A percentile compares a stretch with the other conserved stretches of the same genome.
These are phyloP conservation scores for Dendrophyllia cribrosa DNA, from an alignment of 64 coral and sea anemone species.

Conservation along the genomic window DNA sequence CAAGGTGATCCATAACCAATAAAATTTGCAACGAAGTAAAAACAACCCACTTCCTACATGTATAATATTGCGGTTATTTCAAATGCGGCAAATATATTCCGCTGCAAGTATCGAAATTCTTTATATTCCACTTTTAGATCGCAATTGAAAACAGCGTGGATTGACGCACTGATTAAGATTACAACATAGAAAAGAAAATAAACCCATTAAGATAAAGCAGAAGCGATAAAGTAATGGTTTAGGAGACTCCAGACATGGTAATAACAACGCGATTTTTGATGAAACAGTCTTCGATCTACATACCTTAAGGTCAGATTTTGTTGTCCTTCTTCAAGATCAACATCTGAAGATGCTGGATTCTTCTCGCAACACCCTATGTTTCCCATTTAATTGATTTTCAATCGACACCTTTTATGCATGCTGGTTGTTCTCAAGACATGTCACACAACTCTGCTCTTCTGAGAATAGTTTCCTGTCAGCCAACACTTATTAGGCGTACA, in stretches of 20 bases:
- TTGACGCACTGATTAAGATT: too few species aligned
- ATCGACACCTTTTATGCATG: not conserved
- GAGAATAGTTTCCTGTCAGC: slow-evolving; percentile 14
- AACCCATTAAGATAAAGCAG: not conserved
- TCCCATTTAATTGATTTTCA: not conserved
- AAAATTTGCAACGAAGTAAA: too few species aligned
- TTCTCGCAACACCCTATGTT: slow-evolving; percentile 18
- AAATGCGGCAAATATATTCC: too few species aligned
- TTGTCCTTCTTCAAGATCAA: slow-evolving; percentile 15
- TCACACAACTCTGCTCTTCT: slow-evolving; percentile 3
- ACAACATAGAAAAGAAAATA: not conserved
- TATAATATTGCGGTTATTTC: too few species aligned
- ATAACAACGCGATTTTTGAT: too few species aligned
- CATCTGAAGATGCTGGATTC: slow-evolving; percentile 2
- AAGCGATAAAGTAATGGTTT: too few species aligned
- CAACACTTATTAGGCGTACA: not conserved
- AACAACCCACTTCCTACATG: too few species aligned
- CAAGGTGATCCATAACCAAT: too few species aligned
- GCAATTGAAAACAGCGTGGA: too few species aligned
- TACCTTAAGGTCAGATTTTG: slow-evolving; percentile 31
- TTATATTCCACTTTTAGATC: too few species aligned
- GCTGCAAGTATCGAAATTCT: too few species aligned
- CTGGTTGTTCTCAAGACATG: not conserved
- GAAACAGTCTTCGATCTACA: not conserved
- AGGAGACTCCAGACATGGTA: not conserved